Percentiles rank a stretch among this genome's conserved stretches.
Evolutionary conservation across 1,140 invertebrate genomes (phyloP).

Genomic region (Drosophila nigromelanica): DNA sequence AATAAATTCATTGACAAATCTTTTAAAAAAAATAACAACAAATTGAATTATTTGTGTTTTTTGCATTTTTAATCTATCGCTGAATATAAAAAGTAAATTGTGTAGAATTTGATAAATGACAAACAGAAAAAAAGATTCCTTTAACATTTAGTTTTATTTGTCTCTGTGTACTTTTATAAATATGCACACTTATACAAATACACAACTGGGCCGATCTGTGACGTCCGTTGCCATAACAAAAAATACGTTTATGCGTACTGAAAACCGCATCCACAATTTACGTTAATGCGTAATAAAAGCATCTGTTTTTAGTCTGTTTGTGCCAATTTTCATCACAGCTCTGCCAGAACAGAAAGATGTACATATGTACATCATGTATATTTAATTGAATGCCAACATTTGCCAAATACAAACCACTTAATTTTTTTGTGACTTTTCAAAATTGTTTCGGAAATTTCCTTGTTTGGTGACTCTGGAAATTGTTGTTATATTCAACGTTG

Average conservation of each 20-base stretch:
- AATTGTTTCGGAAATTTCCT: not conserved
- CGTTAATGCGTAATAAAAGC: constrained; percentile 21
- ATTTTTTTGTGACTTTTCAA: not conserved
- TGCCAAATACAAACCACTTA: not conserved
- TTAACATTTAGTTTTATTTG: not conserved
- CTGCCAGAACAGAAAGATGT: not conserved
- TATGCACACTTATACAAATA: not conserved
- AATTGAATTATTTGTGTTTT: no score
- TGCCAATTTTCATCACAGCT: not conserved
- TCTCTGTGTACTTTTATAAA: not conserved
- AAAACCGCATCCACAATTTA: not conserved
- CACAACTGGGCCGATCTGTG: not conserved
- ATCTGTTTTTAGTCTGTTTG: constrained; percentile 5
- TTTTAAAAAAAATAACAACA: no score
- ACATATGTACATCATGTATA: not conserved
- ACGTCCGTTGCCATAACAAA: constrained; percentile 7
- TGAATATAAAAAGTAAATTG: no score
- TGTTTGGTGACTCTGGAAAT: not conserved
- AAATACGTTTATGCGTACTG: constrained; percentile 9
- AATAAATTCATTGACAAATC: no score
- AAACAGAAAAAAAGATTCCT: no score
- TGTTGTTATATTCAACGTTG: not conserved
- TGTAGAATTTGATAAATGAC: no score
- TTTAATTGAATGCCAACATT: not conserved
- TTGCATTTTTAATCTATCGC: not conserved